A percentile compares a stretch with the other conserved stretches of the same genome.
phyloP scores from a whole-genome alignment of 2,797 vertebrate genomes.

The Loris lydekkerianus region DNA sequence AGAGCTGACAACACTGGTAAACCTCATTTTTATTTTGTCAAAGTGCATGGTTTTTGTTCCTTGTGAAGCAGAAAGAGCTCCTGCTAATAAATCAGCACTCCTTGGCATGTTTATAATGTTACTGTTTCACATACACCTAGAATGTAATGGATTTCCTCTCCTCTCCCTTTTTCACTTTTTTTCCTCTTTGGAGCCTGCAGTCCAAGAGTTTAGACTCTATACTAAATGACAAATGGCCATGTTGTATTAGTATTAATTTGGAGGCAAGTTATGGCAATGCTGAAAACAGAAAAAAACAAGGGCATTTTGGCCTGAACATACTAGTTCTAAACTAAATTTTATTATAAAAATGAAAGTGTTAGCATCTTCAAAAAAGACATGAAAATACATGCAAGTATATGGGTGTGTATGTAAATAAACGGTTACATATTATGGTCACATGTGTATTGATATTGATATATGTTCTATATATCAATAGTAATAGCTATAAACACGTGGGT shows the following conservation, averaged over 20 bases:
- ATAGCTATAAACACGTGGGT: neutral
- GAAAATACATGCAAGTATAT: neutral
- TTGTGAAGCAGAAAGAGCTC: neutral
- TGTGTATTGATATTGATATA: neutral
- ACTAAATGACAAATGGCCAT: neutral
- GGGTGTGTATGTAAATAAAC: too few relatives aligned
- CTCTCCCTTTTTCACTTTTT: neutral
- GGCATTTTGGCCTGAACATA: neutral
- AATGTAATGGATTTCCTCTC: neutral
- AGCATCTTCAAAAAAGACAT: neutral
- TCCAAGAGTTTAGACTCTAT: neutral
- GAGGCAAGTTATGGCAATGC: neutral
- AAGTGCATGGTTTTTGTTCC: accelerated
- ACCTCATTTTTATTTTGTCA: neutral
- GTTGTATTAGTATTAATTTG: neutral
- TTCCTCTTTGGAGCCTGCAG: neutral
- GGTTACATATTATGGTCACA: too few relatives aligned
- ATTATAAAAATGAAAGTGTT: neutral
- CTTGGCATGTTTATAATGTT: neutral
- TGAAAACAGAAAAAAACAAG: neutral
- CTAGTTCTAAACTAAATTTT: neutral
- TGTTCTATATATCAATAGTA: neutral
- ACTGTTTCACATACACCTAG: neutral
- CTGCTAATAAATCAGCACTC: accelerated
- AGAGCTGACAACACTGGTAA: neutral